phyloP scores from a whole-genome alignment of 2,113 vertebrate genomes.

The Gulo gulo region DNA sequence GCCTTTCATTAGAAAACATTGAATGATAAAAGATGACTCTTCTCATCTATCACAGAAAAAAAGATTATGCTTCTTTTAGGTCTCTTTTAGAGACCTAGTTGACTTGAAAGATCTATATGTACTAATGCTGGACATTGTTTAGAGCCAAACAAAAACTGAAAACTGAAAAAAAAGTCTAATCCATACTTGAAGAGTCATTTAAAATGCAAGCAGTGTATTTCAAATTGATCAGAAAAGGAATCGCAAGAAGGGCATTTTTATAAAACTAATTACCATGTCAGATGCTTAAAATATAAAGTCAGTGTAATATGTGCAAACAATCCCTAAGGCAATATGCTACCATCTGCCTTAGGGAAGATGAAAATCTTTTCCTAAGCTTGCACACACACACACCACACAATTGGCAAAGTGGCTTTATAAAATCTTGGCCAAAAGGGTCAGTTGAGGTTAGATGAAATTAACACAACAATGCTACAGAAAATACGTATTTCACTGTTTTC shows the following conservation, averaged over 20 bases:
- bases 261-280: constrained; percentile 50
- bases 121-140: background rate
- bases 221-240: constrained; percentile 28
- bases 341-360: background rate
- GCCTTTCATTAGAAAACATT: background rate
- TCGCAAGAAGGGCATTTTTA: background rate
- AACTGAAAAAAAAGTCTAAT: background rate
- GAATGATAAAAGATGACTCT: background rate
- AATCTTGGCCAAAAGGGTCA: background rate
- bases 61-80: background rate
- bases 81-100: background rate
- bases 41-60: background rate
- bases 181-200: constrained; percentile 12
- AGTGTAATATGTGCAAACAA: background rate
- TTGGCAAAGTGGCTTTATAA: background rate
- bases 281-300: constrained; percentile 30
- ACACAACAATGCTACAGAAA: background rate
- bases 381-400: background rate
- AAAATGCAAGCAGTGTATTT: constrained; percentile 41
- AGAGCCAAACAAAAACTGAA: background rate
- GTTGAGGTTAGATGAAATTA: background rate
- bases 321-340: background rate
- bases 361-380: background rate
- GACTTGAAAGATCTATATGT: background rate
- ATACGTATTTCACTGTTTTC: background rate